Evolutionary conservation across 2,113 vertebrate species (phyloP).

Genomic region (Tragelaphus scriptus): DNA sequence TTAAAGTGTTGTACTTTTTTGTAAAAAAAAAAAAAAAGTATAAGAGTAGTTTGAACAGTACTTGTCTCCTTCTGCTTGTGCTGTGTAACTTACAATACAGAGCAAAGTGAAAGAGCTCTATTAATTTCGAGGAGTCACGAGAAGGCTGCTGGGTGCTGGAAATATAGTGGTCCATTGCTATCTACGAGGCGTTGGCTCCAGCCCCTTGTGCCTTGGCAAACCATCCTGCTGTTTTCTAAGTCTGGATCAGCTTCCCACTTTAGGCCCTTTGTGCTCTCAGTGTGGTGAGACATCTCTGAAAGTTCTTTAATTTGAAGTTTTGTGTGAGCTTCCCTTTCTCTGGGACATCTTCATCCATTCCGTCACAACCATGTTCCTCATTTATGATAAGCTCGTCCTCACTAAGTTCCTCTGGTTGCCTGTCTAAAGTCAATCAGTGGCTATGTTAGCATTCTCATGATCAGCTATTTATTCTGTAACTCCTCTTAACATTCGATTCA

Average conservation of each 20-base stretch:
- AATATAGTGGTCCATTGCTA: neutral
- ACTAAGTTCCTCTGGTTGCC: neutral
- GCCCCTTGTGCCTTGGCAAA: neutral
- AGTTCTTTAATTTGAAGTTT: neutral
- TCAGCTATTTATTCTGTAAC: neutral
- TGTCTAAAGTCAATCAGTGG: fast-evolving
- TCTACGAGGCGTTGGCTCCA: neutral
- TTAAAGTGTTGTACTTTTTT: neutral
- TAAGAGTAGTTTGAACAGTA: neutral
- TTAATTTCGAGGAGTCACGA: neutral
- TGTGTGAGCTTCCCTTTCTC: neutral
- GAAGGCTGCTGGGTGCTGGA: neutral
- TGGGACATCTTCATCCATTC: neutral
- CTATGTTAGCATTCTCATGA: fast-evolving
- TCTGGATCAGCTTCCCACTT: neutral
- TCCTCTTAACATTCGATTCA: neutral
- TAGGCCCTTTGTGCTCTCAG: neutral
- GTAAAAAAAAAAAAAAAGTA: neutral
- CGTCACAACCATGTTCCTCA: neutral
- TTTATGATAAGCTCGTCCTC: too few relatives aligned
- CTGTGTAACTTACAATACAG: neutral
- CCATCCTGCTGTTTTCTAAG: neutral
- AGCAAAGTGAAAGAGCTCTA: neutral
- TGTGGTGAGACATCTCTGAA: neutral
- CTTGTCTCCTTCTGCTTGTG: neutral